Conservation (phyloP, 2,888 invertebrate genomes). For the Flexamia atlantica region DNA sequence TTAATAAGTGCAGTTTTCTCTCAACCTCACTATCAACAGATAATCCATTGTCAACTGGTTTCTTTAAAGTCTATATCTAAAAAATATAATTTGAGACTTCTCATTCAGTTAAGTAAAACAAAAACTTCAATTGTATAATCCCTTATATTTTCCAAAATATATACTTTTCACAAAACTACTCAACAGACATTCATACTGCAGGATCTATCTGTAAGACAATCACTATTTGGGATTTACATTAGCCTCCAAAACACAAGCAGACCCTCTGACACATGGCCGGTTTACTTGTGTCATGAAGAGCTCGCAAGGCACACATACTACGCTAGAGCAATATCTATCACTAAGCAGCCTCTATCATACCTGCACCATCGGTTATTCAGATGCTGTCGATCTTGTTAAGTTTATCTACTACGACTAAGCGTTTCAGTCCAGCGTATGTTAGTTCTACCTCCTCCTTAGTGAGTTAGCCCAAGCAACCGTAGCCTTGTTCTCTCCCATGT, state of each 20-base stretch:
- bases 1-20: too few species aligned
- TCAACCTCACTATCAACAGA: too few species aligned
- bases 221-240: neutral
- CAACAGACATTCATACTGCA: neutral
- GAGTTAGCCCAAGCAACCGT: constrained; percentile 49
- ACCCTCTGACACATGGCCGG: neutral
- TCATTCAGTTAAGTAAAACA: too few species aligned
- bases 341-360: constrained; percentile 18
- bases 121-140: too few species aligned
- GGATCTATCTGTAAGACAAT: constrained; percentile 5
- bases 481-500: neutral
- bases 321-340: constrained; percentile 2
- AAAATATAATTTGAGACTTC: too few species aligned
- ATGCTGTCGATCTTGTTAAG: constrained; percentile 16
- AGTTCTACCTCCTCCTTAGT: constrained; percentile 53
- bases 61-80: too few species aligned
- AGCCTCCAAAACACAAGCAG: neutral
- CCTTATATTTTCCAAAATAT: too few species aligned
- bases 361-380: constrained; percentile 32
- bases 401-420: constrained; percentile 31
- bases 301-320: constrained; percentile 46
- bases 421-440: constrained; percentile 21
- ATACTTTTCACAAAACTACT: neutral
- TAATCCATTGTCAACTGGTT: too few species aligned
- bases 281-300: neutral